Evolutionary conservation across 2,113 vertebrate genomes (phyloP), one percentile per base, ranked within the genome.

Genomic region (Melozone crissalis): DNA sequence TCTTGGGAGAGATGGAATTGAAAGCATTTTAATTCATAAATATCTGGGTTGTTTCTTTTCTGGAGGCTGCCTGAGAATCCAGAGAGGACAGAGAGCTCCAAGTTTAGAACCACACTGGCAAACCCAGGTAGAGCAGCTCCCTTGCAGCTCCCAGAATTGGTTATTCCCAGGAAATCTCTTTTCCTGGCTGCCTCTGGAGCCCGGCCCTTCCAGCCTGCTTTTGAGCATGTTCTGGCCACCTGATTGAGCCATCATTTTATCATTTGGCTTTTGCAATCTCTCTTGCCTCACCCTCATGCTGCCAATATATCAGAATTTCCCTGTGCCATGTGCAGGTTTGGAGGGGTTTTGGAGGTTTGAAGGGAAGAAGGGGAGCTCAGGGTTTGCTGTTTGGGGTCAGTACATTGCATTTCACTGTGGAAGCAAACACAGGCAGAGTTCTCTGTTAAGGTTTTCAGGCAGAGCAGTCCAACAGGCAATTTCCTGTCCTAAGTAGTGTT

Each of bases 201-300:
- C 62, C 77, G 74, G 77, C 71, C 81, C 84, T 96, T 90, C 67
- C 94, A 92, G 59, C 35, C 59, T 79, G 67, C 31, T 96, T 92
- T 62, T 67, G 54, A 91, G 81, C 78, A 37, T 28, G 61, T 86
- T 58, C 61, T 9, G 19, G 92, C 85, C 62, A 9, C 86, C 82
- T 54, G 69, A 93, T 94, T 96, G 94, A 96, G 94, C 94, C 96
- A 94, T 46, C 58, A 73, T 65, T 93, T 95, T 97, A 89, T 95
- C 93, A 77, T 9, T 62, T 44, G 58, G 49, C 55, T 96, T 97
- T 96, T 96, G 90, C 95, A 97, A 96, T 51, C 10, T 41, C 71
- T 95, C 71, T 91, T 95, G 72, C 90, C 73, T 96, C 79, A 95
- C 84, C 72, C 87, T 46, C 52, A 6, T 7, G 24, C 54, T 57